A percentile compares a stretch with the other conserved stretches of the same genome.
Conservation (phyloP, 2,888 invertebrate genomes). For the Pseudococcus longispinus region DNA sequence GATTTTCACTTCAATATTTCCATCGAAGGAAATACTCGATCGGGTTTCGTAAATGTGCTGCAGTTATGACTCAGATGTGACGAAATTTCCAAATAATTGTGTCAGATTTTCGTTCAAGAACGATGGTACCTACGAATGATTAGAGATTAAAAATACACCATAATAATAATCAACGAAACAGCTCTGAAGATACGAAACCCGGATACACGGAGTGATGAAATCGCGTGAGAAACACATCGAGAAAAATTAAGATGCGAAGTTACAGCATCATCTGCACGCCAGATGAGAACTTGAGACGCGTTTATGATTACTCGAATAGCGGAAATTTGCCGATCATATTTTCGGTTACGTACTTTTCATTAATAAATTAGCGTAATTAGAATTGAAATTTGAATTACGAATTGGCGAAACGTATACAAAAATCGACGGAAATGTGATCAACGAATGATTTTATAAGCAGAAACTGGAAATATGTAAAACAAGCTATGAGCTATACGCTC, state of each 20-base stretch:
- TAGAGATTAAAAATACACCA: background rate
- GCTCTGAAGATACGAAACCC: background rate
- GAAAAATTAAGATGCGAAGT: background rate
- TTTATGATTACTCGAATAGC: background rate
- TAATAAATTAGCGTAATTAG: background rate
- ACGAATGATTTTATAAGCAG: too few species aligned
- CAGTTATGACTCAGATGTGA: background rate
- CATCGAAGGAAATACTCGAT: too few species aligned
- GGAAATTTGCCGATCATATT: background rate
- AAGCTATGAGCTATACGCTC: too few species aligned
- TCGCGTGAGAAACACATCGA: background rate
- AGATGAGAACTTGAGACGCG: background rate
- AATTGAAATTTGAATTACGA: background rate
- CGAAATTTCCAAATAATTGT: background rate
- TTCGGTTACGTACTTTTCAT: background rate
- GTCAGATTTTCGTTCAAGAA: background rate
- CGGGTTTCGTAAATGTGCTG: too few species aligned
- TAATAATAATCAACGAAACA: background rate
- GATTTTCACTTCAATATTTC: too few species aligned
- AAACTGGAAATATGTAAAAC: too few species aligned
- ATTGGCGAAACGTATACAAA: background rate
- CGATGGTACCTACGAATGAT: background rate
- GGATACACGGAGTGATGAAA: background rate
- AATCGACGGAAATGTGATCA: background rate
- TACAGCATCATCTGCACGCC: background rate